Evolutionary conservation across 2,888 invertebrate genomes (phyloP), one percentile per base, ranked within the genome.

Genomic region (Sarcophaga caerulescens): DNA sequence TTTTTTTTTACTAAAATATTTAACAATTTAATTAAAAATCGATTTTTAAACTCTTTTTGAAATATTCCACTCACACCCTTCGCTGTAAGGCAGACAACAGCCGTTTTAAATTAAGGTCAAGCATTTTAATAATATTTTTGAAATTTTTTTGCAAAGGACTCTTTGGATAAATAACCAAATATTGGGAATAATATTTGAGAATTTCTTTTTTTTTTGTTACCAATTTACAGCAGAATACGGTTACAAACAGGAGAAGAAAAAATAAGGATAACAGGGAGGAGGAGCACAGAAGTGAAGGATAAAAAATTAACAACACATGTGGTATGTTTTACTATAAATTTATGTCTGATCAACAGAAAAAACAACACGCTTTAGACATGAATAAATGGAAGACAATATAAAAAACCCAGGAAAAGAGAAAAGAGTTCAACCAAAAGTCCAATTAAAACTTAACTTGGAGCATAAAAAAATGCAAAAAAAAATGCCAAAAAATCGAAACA

Each of bases 391-490:
- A 17, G 23, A 21, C 11, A 14, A 68, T 52, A 4, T 52, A 52
- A 47, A 47, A 35, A 74, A 35, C 0, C n/a, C 0, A 0, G 35
- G 10, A 1, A 35, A 35, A n/a, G n/a, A n/a, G n/a, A 75, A 80
- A 63, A 80, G 47, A 19, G 25, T 44, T 11, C 80, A 82, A 81
- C 84, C 86, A 86, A 86, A 35, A 86, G 84, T 86, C 86, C 86
- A 86, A 86, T 86, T 86, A 86, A 86, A 86, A 86, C 86, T 86
- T 86, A 78, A 86, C 86, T 81, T 52, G 81, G 81, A 84, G 75
- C 70, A 78, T 70, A 75, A 76, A 86, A 84, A 52, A n/a, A 63
- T 23, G 68, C 52, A 77, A 52, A 6, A 78, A 66, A 74, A 17
- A 14, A 14, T 14, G 10, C 19, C 68, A 68, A 69, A 44, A 47